Conservation (phyloP, 2,888 invertebrate species). For the Pandemis heparana region DNA sequence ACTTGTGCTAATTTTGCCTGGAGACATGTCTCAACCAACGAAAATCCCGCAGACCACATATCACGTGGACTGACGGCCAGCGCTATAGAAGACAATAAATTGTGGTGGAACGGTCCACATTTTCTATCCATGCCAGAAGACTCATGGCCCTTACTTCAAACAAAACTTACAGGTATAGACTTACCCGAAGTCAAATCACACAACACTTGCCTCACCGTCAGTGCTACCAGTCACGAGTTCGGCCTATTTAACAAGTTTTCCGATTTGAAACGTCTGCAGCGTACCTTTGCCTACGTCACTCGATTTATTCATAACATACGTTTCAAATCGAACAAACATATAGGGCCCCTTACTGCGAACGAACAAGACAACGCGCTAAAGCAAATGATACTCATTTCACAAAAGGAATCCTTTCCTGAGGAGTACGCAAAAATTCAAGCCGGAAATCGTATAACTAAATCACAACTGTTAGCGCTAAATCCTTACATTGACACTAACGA, state of each 20-base stretch:
- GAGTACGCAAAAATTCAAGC: neutral
- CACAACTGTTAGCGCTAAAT: neutral
- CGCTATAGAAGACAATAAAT: neutral
- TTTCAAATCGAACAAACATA: neutral
- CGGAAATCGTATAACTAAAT: neutral
- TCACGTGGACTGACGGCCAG: slow-evolving; percentile 16
- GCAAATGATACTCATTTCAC: neutral
- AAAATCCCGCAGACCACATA: slow-evolving; percentile 29
- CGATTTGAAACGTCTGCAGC: neutral
- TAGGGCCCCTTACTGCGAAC: neutral
- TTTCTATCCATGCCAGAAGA: neutral
- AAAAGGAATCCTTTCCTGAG: neutral
- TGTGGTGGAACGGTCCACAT: neutral
- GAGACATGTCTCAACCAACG: slow-evolving; percentile 4
- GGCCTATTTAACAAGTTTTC: neutral
- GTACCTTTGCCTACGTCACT: neutral
- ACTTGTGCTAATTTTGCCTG: neutral
- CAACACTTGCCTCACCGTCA: neutral
- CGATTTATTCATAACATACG: neutral
- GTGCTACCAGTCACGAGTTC: neutral
- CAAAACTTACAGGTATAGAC: neutral
- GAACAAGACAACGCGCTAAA: neutral
- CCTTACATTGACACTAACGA: neutral
- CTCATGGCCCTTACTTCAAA: neutral
- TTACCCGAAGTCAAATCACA: neutral